phyloP scores from a whole-genome alignment of 2,113 vertebrate species.

The Rhombomys opimus region DNA sequence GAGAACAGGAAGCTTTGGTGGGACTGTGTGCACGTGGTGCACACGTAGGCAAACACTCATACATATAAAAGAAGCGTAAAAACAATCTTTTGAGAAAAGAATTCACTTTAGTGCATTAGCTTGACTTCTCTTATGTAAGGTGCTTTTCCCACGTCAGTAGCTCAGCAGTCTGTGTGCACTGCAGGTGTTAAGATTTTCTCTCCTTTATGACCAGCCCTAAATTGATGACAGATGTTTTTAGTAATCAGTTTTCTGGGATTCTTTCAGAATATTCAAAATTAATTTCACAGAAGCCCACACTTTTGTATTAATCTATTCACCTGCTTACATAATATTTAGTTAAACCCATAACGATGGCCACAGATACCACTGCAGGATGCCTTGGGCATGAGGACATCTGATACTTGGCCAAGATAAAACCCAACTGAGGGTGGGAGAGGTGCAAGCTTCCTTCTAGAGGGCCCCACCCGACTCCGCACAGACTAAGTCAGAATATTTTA shows the following conservation, averaged over 20 bases:
- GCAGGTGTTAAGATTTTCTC: background rate
- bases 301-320: constrained; percentile 20
- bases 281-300: constrained; percentile 8
- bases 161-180: background rate
- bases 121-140: constrained; percentile 13
- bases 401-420: background rate
- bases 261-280: constrained; percentile 29
- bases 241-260: background rate
- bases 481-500: background rate
- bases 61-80: background rate
- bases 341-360: background rate
- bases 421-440: background rate
- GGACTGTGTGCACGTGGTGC: background rate
- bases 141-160: background rate
- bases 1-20: background rate
- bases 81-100: background rate
- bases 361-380: background rate
- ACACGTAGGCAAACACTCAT: background rate
- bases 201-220: background rate
- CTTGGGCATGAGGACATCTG: background rate
- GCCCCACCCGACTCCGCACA: background rate
- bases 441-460: background rate
- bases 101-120: background rate
- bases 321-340: background rate
- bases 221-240: constrained; percentile 38